Base-by-base conservation (phyloP, 2,888 invertebrate species). In the Caenorhabditis uteleia region DNA sequence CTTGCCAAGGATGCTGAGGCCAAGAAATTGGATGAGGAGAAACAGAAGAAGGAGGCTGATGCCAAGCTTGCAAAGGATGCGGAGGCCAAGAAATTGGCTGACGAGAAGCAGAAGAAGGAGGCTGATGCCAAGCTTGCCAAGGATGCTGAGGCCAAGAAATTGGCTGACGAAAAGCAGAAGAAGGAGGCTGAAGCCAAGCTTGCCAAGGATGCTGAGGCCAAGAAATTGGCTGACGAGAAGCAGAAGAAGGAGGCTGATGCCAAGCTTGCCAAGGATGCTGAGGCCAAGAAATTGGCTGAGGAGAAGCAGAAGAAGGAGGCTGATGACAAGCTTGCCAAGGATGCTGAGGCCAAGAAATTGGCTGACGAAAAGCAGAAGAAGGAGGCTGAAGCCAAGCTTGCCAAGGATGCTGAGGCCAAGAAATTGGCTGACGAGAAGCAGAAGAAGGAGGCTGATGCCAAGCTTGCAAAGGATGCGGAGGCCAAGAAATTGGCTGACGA, bases 281-380 rank as follows among this genome's bases (percentile, higher is more conserved):
- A 40, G n/a, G 40, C 40, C 23, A 25, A 40, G 40, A 40, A 40
- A 25, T 10, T 14, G 8, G 40, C 40, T 25, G 25, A 40, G 3
- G 40, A 40, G 14, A 40, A 40, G 26, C 25, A 23, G 5, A 25
- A 40, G 23, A 40, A 40, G 40, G 40, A 40, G 6, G 40, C 40
- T 40, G 20, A 38, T 7, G 38, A 38, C 5, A 38, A 38, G 14
- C 25, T 8, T 20, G 23, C 26, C 5, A 38, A 38, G 14, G 40
- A 23, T 20, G 23, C 26, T n/a, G n/a, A 40, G 14, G 40, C 26
- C 12, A 40, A 40, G 40, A 40, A 40, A 20, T 2, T 14, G 4
- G 25, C 40, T 25, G 40, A 40, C 2, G 25, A 40, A 14, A 40
- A 40, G 26, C 25, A 23, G 5, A 25, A 40, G 40, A 40, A 40